phyloP scores from a whole-genome alignment of 1,140 invertebrate genomes.

The Drosophila melanica region DNA sequence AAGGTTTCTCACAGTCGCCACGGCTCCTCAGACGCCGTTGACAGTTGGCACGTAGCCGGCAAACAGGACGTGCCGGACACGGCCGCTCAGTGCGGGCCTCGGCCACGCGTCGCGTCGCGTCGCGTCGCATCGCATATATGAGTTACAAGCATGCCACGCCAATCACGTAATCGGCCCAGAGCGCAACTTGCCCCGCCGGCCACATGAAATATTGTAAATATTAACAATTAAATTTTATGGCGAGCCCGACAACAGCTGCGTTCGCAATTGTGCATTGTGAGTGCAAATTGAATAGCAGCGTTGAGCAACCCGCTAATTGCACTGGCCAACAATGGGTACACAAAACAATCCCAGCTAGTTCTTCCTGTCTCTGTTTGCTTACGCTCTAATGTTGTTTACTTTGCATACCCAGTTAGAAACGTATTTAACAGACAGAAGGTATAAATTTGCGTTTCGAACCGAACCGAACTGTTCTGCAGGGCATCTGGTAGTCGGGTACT shows the following conservation, averaged over 20 bases:
- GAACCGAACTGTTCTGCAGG: too few species aligned
- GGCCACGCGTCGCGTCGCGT: constrained; percentile 54
- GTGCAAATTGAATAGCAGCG: constrained; percentile 66
- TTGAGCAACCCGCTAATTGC: constrained; percentile 48
- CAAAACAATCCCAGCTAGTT: background rate
- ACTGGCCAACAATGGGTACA: background rate
- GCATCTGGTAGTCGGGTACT: too few species aligned
- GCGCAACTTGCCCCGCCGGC: background rate
- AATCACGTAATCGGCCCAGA: constrained; percentile 65
- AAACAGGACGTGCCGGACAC: constrained; percentile 35
- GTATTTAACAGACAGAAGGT: too few species aligned
- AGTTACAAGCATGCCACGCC: constrained; percentile 56
- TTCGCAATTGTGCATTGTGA: constrained; percentile 23
- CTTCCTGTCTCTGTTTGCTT: constrained; percentile 20
- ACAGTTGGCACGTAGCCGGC: constrained; percentile 69
- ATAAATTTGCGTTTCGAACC: too few species aligned
- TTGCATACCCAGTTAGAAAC: too few species aligned
- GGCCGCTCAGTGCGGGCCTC: constrained; percentile 14
- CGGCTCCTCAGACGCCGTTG: constrained; percentile 30
- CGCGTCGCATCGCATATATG: constrained; percentile 60
- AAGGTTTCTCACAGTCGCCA: constrained; percentile 33
- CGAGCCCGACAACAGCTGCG: background rate
- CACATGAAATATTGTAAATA: constrained; percentile 67
- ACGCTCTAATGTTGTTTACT: background rate
- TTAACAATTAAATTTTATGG: constrained; percentile 66